phyloP scores from a whole-genome alignment of 2,113 vertebrate species.

The Pycnonotus jocosus region DNA sequence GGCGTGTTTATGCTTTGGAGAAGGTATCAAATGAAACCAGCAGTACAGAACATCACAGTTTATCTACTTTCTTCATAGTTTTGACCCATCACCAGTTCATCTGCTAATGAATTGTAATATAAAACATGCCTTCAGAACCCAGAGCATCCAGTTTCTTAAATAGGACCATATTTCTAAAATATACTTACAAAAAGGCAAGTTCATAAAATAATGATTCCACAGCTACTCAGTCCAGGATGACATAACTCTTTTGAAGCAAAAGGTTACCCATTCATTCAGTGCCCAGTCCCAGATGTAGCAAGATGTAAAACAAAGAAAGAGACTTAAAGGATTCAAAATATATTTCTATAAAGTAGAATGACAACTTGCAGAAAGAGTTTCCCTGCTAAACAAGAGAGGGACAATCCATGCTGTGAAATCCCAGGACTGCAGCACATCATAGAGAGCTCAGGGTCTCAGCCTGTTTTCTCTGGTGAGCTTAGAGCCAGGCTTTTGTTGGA shows the following conservation, averaged over 20 bases:
- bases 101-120: constrained; percentile 10
- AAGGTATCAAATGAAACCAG: not conserved
- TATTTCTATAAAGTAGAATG: not conserved
- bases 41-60: not conserved
- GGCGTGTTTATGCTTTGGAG: not conserved
- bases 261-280: not conserved
- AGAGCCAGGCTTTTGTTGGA: not conserved
- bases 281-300: not conserved
- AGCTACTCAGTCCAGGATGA: not conserved
- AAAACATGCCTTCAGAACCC: not conserved
- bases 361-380: not conserved
- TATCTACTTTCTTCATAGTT: not conserved
- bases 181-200: not conserved
- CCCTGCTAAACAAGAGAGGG: not conserved
- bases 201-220: not conserved
- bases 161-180: not conserved
- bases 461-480: rapidly evolving
- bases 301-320: not conserved
- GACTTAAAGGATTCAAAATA: not conserved
- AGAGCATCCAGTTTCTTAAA: not conserved
- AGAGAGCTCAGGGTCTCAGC: not conserved
- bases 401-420: not conserved
- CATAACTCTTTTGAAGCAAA: not conserved
- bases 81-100: not conserved
- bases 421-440: not conserved